Evolutionary conservation across 2,888 invertebrate genomes (phyloP).

Genomic region (Cephonodes hylas): DNA sequence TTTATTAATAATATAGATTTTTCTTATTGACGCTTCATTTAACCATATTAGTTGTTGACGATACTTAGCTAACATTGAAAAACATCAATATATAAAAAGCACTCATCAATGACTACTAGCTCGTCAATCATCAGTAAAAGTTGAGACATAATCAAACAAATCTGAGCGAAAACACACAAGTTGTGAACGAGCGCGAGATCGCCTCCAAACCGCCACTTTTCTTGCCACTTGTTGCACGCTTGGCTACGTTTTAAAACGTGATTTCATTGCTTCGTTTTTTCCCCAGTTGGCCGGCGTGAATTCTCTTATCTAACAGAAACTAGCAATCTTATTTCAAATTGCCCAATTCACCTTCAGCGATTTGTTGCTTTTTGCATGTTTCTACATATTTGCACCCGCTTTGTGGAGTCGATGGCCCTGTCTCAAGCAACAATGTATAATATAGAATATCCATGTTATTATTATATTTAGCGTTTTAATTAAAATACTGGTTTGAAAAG

Average conservation of each 20-base stretch:
- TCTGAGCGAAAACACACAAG: not conserved
- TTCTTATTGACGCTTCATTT: no score
- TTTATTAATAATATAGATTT: no score
- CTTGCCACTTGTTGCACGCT: conserved; percentile 69
- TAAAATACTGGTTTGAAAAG: no score
- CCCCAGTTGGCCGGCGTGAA: conserved; percentile 41
- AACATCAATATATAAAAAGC: not conserved
- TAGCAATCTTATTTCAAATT: conserved; percentile 62
- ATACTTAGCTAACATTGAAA: no score
- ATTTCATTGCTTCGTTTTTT: conserved; percentile 65
- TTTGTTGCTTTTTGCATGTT: conserved; percentile 48
- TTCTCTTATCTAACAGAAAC: conserved; percentile 56
- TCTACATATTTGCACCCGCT: conserved; percentile 18
- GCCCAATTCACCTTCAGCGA: conserved; percentile 55
- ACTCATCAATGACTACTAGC: not conserved
- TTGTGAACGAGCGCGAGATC: conserved; percentile 18
- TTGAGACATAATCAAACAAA: not conserved
- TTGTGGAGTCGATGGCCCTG: no score
- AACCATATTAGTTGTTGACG: no score
- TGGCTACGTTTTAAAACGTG: conserved; percentile 63
- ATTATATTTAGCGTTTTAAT: no score
- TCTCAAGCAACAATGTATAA: conserved; percentile 53
- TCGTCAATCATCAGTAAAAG: not conserved
- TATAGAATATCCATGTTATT: no score
- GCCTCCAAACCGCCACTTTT: conserved; percentile 45